These are phyloP conservation scores for Adrianichthys oophorus DNA, from an alignment of 2,797 vertebrate genomes.

Conservation along the genomic window DNA sequence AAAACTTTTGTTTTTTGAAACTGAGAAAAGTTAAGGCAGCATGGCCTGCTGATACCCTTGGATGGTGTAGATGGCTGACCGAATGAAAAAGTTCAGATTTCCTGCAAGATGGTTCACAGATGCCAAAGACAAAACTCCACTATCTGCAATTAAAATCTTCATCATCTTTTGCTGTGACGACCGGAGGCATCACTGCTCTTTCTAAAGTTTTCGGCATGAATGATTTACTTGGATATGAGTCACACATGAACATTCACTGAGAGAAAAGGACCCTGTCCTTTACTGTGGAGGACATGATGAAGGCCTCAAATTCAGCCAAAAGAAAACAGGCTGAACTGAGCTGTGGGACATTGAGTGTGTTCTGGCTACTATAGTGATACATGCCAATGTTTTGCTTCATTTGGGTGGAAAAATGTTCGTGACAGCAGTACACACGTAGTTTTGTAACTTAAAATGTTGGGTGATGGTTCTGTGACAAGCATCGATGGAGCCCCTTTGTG, in stretches of 20 bases:
- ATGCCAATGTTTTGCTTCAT: too few species aligned
- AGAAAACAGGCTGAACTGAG: background rate
- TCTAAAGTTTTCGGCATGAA: constrained; percentile 13
- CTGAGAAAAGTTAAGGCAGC: background rate
- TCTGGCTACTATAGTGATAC: too few species aligned
- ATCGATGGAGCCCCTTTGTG: too few species aligned
- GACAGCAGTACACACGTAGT: too few species aligned
- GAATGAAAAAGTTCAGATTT: background rate
- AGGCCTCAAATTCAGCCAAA: constrained; percentile 16
- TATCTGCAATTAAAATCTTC: too few species aligned
- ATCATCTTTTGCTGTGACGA: too few species aligned
- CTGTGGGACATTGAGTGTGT: background rate
- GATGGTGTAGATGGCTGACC: background rate
- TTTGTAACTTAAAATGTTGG: too few species aligned
- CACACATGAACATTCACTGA: constrained; percentile 29
- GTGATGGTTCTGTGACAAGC: too few species aligned
- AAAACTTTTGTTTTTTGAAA: too few species aligned
- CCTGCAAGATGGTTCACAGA: background rate
- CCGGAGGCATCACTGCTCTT: background rate
- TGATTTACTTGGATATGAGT: constrained; percentile 23
- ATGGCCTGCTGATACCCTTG: background rate
- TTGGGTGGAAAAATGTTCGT: too few species aligned
- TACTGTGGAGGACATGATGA: constrained; percentile 13
- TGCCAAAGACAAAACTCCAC: too few species aligned
- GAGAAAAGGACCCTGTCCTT: constrained; percentile 29